Percentiles rank a stretch among this genome's conserved stretches.
phyloP scores from a whole-genome alignment of 30 jellyfish, hydroid and myxozoan genomes.

The Hydractinia symbiolongicarpus region DNA sequence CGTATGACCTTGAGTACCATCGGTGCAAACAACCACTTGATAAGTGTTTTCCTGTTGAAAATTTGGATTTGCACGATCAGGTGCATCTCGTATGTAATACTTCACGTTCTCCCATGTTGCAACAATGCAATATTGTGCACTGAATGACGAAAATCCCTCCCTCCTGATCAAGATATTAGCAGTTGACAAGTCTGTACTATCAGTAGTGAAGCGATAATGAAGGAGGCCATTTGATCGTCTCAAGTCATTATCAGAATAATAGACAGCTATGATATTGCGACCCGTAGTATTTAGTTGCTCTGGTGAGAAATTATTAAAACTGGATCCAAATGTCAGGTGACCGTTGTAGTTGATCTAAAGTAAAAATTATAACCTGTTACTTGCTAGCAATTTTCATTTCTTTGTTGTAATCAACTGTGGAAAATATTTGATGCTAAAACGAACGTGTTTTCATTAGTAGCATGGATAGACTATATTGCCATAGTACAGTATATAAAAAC shows the following conservation, averaged over 20 bases:
- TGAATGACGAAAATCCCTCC: background rate
- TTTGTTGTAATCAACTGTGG: no score
- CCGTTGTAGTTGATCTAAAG: background rate
- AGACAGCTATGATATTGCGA: background rate
- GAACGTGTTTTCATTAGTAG: no score
- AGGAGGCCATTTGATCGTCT: conserved; percentile 6
- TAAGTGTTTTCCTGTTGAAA: background rate
- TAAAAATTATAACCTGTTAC: no score
- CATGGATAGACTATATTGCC: no score
- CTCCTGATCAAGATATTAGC: background rate
- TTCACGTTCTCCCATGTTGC: conserved; percentile 14
- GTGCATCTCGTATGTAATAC: background rate
- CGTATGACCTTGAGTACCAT: conserved; percentile 2
- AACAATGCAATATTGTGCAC: conserved; percentile 3
- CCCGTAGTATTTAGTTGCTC: background rate
- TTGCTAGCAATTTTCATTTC: no score
- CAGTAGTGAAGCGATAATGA: conserved; percentile 2
- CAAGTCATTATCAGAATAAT: conserved; percentile 1
- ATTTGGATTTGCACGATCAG: conserved; percentile 3
- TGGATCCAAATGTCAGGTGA: conserved; percentile 1
- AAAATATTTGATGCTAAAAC: no score
- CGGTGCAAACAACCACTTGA: conserved; percentile 4
- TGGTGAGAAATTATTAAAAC: background rate
- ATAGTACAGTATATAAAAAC: no score
- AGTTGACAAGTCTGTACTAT: background rate